Conservation (phyloP, 2,797 vertebrate genomes). For the Oreortyx pictus region DNA sequence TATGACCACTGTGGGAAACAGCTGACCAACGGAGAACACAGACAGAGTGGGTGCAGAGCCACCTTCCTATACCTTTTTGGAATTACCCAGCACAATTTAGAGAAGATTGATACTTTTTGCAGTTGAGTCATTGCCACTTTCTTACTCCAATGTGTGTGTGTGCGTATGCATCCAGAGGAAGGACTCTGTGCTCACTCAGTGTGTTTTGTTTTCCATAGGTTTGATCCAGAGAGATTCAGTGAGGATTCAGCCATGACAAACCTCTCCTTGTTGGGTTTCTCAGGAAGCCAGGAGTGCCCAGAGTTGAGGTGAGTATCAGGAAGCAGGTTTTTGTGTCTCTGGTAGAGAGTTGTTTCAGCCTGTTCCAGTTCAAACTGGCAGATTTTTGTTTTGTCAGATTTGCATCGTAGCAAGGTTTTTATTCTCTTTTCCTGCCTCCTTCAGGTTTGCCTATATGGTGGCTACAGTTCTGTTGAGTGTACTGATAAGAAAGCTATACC, state of each 20-base stretch:
- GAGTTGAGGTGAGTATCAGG: slow-evolving; percentile 87
- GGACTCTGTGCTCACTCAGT: neutral
- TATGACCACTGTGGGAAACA: slow-evolving; percentile 9
- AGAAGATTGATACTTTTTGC: neutral
- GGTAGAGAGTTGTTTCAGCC: neutral
- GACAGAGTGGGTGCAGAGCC: neutral
- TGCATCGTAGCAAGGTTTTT: neutral
- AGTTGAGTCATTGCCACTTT: neutral
- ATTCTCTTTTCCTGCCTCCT: neutral
- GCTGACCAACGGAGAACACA: neutral
- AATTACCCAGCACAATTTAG: neutral
- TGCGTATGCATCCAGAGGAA: neutral
- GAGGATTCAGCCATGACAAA: slow-evolving; percentile 87
- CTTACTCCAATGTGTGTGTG: neutral
- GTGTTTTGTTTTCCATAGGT: slow-evolving; percentile 79
- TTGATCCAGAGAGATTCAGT: slow-evolving; percentile 91
- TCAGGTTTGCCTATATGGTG: slow-evolving; percentile 93
- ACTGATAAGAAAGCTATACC: slow-evolving; percentile 85
- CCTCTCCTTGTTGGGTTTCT: slow-evolving; percentile 92
- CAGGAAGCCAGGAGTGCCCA: slow-evolving; percentile 91
- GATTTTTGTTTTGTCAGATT: neutral
- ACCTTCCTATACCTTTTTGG: neutral
- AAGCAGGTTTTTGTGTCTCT: neutral
- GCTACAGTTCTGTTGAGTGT: slow-evolving; percentile 88
- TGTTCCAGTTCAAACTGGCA: neutral